Evolutionary conservation across 2,797 vertebrate species (phyloP), one percentile per base, ranked within the genome.

Genomic region (Urosaurus nigricauda): DNA sequence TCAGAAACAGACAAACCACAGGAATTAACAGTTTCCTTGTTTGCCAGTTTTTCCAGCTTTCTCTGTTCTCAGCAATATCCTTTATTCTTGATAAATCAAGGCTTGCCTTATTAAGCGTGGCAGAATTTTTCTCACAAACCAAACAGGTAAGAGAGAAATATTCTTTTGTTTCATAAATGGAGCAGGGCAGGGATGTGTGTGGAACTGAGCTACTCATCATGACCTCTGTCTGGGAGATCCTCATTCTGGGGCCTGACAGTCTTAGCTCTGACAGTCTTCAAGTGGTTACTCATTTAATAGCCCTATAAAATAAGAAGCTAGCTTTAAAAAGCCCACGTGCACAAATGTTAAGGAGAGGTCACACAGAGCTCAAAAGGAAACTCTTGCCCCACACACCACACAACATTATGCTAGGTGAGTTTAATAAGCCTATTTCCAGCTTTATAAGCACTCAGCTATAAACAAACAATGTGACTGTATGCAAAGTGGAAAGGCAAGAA

Each of bases 251-350:
- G 53, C 65, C 82, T 85, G 37, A n/a, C n/a, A n/a, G n/a, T n/a
- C 81, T 79, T 74, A 80, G 90, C 40, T 60, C 37, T 5, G 78
- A 89, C 71, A n/a, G 1, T 81, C 32, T 14, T 79, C 74, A 40
- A 91, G 89, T 80, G 87, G 71, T 79, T 90, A 93, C 70, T 94
- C 90, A 90, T 94, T 94, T 90, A 89, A 81, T 51, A 88, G 92
- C 58, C 68, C 88, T 86, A 79, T 86, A 93, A 92, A 89, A 84
- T 68, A 87, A 86, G 1, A 0, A 90, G 90, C 35, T 78, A 40
- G 58, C 0, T 87, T 91, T 43, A 81, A 92, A 92, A 78, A 9
- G 43, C 5, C 43, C 37, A 47, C 77, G 51, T 32, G 19, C 19
- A 92, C 81, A 71, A 93, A 85, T 84, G 84, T 90, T 12, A 0